phyloP scores from a whole-genome alignment of 2,888 invertebrate genomes.

The Ormyrus labotus region DNA sequence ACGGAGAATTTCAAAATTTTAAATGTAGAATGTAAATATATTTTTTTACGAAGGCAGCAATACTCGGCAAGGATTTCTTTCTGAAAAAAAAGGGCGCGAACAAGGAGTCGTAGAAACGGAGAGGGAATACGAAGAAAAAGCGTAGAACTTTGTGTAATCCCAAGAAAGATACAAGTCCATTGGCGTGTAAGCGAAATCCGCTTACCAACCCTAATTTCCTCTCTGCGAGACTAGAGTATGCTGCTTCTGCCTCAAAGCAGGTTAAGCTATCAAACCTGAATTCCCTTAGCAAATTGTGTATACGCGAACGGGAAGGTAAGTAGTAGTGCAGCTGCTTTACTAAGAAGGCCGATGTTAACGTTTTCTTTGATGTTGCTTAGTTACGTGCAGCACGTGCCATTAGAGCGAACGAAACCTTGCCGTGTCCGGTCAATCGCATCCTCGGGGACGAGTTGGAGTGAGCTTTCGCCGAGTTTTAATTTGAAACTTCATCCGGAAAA shows the following conservation, averaged over 20 bases:
- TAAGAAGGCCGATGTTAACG: not conserved
- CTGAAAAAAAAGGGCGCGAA: constrained; percentile 1
- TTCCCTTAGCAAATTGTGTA: constrained; percentile 35
- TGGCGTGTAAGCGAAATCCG: constrained; percentile 19
- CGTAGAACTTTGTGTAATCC: constrained; percentile 1
- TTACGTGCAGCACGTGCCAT: not conserved
- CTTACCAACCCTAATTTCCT: constrained; percentile 37
- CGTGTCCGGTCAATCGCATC: constrained; percentile 12
- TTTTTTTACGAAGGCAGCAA: no score
- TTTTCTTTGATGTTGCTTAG: constrained; percentile 40
- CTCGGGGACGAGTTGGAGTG: no score
- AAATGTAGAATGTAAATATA: no score
- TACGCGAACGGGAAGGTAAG: not conserved
- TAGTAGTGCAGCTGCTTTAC: not conserved
- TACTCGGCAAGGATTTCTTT: no score
- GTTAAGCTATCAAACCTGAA: constrained; percentile 43
- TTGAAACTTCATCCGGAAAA: no score
- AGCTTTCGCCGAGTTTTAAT: no score
- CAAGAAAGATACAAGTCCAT: constrained; percentile 5
- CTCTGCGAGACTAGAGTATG: not conserved
- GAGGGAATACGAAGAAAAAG: not conserved
- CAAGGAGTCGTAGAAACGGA: not conserved
- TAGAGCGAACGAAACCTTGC: not conserved
- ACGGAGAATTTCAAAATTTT: no score
- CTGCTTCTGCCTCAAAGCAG: constrained; percentile 17